These are phyloP conservation scores for Sminthurides bifidus DNA, from an alignment of 1,140 invertebrate species.

Conservation along the genomic window DNA sequence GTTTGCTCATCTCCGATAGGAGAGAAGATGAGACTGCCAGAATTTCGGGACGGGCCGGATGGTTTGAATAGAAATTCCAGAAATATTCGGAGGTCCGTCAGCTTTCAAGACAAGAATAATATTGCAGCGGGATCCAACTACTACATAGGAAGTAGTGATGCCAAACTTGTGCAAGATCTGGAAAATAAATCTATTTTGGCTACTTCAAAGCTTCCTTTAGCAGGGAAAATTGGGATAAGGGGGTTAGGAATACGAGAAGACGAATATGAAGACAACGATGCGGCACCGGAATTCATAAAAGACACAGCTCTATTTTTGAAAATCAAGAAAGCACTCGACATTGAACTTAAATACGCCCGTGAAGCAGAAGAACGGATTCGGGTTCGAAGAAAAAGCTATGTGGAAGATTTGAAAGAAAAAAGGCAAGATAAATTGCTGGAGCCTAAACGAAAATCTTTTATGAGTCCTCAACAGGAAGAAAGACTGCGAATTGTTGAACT, in stretches of 20 bases:
- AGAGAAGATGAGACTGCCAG: neutral
- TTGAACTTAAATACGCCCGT: neutral
- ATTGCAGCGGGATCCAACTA: neutral
- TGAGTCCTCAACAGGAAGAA: neutral
- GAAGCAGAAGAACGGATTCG: neutral
- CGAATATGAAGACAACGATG: constrained; percentile 5
- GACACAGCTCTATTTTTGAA: neutral
- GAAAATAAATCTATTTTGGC: neutral
- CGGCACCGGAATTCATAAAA: neutral
- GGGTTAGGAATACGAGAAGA: constrained; percentile 11
- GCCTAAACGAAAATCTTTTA: neutral
- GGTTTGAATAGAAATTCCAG: neutral
- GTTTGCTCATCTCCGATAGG: too few species aligned
- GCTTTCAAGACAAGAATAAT: neutral
- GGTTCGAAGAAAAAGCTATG: neutral
- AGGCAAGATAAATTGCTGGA: neutral
- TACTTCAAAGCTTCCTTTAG: neutral
- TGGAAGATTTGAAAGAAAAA: neutral
- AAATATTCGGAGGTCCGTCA: neutral
- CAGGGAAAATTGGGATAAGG: neutral
- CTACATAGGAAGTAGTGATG: neutral
- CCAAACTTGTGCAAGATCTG: neutral
- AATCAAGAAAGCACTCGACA: neutral
- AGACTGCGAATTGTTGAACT: neutral
- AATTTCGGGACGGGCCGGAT: neutral